Evolutionary conservation across 2,888 invertebrate species (phyloP).

Genomic region (Pegoplata infirma): DNA sequence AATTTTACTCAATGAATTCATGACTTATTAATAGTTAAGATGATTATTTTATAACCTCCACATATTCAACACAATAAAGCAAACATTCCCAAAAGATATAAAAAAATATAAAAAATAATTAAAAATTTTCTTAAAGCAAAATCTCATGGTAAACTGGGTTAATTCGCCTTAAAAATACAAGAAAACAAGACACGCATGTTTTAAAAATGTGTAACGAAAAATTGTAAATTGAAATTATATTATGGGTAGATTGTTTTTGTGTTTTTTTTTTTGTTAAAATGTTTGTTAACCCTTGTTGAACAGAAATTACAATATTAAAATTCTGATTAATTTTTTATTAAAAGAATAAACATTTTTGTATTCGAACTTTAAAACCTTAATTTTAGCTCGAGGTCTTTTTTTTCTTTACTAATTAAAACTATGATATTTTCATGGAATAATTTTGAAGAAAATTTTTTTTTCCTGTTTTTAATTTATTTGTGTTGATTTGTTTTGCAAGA

Average conservation of each 20-base stretch:
- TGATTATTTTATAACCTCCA: conserved; percentile 48
- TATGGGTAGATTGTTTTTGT: background rate
- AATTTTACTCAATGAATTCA: conserved; percentile 28
- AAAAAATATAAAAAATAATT: conserved; percentile 22
- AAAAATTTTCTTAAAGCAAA: conserved; percentile 28
- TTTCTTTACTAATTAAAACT: too few relatives aligned
- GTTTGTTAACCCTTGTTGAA: too few relatives aligned
- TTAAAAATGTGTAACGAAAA: background rate
- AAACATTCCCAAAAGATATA: conserved; percentile 5
- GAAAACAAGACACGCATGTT: conserved; percentile 37
- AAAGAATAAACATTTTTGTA: too few relatives aligned
- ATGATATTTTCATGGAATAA: too few relatives aligned
- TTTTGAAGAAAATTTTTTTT: too few relatives aligned
- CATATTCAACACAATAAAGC: conserved; percentile 29
- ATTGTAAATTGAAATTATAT: background rate
- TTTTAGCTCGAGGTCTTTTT: too few relatives aligned
- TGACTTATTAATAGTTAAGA: conserved; percentile 25
- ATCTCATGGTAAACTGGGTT: conserved; percentile 55
- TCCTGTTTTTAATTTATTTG: too few relatives aligned
- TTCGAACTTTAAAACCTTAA: too few relatives aligned
- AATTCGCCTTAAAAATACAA: conserved; percentile 2
- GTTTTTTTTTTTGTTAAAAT: too few relatives aligned
- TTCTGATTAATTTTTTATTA: too few relatives aligned
- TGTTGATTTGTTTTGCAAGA: too few relatives aligned
- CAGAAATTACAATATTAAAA: too few relatives aligned